These are phyloP conservation scores for Ophioderma brevispina DNA, from an alignment of 35 echinoderm and acorn worm genomes.

Conservation along the genomic window DNA sequence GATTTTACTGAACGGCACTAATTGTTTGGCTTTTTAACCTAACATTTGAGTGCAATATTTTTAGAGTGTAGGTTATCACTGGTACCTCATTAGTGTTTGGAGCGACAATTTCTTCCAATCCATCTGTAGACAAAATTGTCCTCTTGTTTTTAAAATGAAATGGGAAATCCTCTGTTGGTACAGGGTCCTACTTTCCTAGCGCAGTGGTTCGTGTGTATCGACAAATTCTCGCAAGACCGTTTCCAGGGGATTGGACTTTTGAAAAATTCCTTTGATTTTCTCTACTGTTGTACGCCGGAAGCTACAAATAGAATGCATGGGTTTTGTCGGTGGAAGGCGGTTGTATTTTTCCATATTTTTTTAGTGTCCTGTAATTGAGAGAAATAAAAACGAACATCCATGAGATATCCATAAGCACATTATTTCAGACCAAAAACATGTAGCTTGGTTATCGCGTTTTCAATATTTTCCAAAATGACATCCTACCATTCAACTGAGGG, in stretches of 20 bases:
- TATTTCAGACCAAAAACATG: too few species aligned
- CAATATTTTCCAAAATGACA: too few species aligned
- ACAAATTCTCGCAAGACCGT: not conserved
- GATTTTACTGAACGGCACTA: too few species aligned
- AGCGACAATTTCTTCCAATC: not conserved
- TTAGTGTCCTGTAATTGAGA: not conserved
- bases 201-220: not conserved
- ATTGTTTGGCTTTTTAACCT: too few species aligned
- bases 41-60: too few species aligned
- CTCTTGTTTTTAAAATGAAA: not conserved
- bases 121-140: not conserved
- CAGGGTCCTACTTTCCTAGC: not conserved
- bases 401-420: too few species aligned
- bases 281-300: not conserved
- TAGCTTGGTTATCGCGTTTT: too few species aligned
- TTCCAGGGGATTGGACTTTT: not conserved
- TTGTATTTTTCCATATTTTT: not conserved
- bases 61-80: too few species aligned
- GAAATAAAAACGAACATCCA: too few species aligned
- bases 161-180: not conserved
- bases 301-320: not conserved
- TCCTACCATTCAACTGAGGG: too few species aligned
- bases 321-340: not conserved
- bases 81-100: not conserved
- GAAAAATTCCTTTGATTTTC: not conserved